A percentile compares a stretch with the other conserved stretches of the same genome.
phyloP scores from a whole-genome alignment of 2,113 vertebrate genomes.

The Colistium nudipinnis region DNA sequence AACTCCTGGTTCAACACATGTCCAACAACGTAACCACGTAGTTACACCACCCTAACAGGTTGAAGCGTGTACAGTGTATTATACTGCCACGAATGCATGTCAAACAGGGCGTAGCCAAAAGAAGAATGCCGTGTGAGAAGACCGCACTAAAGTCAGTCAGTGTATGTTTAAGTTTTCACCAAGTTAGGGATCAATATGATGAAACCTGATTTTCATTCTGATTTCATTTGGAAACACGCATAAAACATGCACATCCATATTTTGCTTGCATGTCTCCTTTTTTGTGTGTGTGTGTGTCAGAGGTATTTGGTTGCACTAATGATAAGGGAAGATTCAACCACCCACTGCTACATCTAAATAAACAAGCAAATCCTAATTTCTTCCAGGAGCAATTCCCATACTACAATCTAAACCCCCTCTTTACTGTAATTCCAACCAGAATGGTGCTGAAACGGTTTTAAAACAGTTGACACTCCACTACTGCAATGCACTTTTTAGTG shows the following conservation, averaged over 20 bases:
- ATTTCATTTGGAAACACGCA: not conserved
- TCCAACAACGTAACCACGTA: not conserved
- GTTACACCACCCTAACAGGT: not conserved
- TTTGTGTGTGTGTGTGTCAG: not conserved
- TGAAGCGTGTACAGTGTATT: constrained; percentile 28
- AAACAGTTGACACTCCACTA: constrained; percentile 7
- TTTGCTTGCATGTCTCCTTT: constrained; percentile 6
- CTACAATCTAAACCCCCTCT: not conserved
- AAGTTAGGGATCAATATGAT: not conserved
- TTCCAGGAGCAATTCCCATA: no score
- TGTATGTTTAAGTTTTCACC: constrained; percentile 27
- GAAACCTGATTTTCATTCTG: not conserved
- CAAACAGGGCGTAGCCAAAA: constrained; percentile 10
- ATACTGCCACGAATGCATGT: constrained; percentile 40
- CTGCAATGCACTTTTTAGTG: constrained; percentile 15
- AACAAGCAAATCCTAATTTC: constrained; percentile 9
- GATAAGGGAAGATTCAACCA: not conserved
- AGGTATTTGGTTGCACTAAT: constrained; percentile 25
- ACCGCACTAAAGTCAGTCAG: not conserved
- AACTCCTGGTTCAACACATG: not conserved
- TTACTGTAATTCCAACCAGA: not conserved
- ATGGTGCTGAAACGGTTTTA: constrained; percentile 1
- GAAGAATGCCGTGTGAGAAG: not conserved
- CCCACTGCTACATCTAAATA: not conserved
- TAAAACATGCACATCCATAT: not conserved